Percentiles rank a stretch among this genome's conserved stretches.
These are phyloP conservation scores for Trematomus bernacchii DNA, from an alignment of 2,797 vertebrate genomes.

Conservation along the genomic window DNA sequence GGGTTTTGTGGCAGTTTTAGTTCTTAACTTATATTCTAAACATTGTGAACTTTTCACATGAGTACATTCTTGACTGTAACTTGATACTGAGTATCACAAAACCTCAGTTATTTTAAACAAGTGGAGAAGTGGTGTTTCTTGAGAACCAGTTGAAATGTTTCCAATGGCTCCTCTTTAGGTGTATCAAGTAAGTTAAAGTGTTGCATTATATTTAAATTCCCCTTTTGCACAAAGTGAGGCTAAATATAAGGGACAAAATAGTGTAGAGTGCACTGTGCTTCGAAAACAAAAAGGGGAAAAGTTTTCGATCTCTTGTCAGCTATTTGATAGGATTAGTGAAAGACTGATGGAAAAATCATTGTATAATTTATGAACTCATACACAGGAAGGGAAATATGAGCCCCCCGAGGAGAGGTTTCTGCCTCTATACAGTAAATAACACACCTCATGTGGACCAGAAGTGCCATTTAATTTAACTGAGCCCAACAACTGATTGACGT, in stretches of 20 bases:
- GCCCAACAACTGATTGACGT: conserved; percentile 69
- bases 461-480: conserved; percentile 69
- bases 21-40: conserved; percentile 27
- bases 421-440: conserved; percentile 62
- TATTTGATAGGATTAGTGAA: conserved; percentile 16
- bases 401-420: conserved; percentile 45
- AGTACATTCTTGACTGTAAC: conserved; percentile 9
- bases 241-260: background rate
- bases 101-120: conserved; percentile 11
- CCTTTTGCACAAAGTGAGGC: background rate
- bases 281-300: background rate
- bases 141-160: background rate
- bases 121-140: background rate
- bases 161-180: background rate
- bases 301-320: background rate
- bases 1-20: conserved; percentile 24
- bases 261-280: background rate
- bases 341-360: conserved; percentile 25
- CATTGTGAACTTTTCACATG: conserved; percentile 2
- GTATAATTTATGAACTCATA: conserved; percentile 44
- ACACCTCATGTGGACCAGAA: conserved; percentile 42
- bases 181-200: background rate
- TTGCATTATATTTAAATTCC: background rate
- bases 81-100: background rate
- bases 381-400: conserved; percentile 30